Evolutionary conservation across 2,888 invertebrate genomes (phyloP).

Genomic region (Drosophila subsilvestris): DNA sequence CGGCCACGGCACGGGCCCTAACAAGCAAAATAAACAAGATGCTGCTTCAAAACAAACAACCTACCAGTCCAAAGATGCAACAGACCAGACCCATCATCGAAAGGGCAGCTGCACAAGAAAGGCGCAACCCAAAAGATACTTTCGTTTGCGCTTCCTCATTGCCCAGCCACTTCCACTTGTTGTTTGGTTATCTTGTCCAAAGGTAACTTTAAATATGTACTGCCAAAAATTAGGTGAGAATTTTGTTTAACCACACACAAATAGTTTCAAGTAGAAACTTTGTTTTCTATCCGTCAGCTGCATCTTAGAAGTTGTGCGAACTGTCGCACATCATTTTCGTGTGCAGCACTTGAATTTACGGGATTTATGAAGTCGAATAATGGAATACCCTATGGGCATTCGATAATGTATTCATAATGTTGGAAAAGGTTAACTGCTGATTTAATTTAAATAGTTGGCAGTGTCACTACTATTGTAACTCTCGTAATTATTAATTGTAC

Average conservation of each 20-base stretch:
- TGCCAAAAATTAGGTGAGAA: constrained; percentile 75
- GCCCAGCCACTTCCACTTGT: constrained; percentile 56
- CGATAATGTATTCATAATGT: neutral
- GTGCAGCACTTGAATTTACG: constrained; percentile 10
- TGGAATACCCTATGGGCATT: neutral
- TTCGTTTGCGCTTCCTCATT: constrained; percentile 66
- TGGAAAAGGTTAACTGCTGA: neutral
- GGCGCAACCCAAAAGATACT: constrained; percentile 58
- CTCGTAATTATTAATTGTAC: neutral
- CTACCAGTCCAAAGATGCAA: constrained; percentile 37
- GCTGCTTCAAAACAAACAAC: constrained; percentile 49
- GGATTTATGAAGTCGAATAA: neutral
- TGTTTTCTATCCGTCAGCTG: constrained; percentile 66
- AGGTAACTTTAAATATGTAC: constrained; percentile 63
- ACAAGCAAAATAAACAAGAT: constrained; percentile 66
- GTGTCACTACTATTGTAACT: too few species aligned
- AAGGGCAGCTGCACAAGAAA: constrained; percentile 43
- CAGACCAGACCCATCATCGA: constrained; percentile 13
- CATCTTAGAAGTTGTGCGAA: constrained; percentile 63
- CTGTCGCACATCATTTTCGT: constrained; percentile 65
- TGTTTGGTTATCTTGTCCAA: constrained; percentile 35
- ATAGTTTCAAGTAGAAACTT: constrained; percentile 40
- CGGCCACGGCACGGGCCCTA: constrained; percentile 33
- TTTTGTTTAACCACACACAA: constrained; percentile 40
- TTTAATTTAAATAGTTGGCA: too few species aligned